These are phyloP conservation scores for Tolmerus cingulatus DNA, from an alignment of 2,888 invertebrate species.

Conservation along the genomic window DNA sequence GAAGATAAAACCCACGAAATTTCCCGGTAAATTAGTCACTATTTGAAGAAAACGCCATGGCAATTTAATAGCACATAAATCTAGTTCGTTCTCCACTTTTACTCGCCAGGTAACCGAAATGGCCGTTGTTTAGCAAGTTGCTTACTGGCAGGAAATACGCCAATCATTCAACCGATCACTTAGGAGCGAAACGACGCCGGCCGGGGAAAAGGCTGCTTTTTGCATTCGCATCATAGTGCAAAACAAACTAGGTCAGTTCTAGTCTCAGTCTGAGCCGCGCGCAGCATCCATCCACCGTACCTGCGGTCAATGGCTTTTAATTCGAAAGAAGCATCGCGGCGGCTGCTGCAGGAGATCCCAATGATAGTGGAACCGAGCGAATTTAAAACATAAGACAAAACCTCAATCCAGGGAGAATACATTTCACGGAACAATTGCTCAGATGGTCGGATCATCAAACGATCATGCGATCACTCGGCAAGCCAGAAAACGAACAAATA, in stretches of 20 bases:
- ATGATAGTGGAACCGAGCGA: neutral
- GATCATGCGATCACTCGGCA: neutral
- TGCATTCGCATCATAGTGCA: neutral
- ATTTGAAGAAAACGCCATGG: neutral
- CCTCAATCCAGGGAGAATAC: constrained; percentile 29
- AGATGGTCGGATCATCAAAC: constrained; percentile 25
- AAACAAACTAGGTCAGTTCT: constrained; percentile 24
- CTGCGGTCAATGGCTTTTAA: constrained; percentile 33
- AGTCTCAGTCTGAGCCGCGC: neutral
- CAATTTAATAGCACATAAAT: neutral
- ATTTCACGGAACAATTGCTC: constrained; percentile 37
- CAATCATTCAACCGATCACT: neutral
- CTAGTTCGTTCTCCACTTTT: neutral
- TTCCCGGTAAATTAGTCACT: neutral
- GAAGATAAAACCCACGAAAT: neutral
- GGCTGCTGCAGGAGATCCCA: neutral
- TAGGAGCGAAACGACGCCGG: neutral
- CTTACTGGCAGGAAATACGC: neutral
- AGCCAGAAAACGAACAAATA: neutral
- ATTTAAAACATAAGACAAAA: constrained; percentile 3
- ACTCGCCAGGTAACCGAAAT: neutral
- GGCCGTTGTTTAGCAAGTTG: neutral
- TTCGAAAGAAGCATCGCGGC: neutral
- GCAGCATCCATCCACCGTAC: constrained; percentile 1
- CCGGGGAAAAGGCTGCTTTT: neutral